phyloP scores from a whole-genome alignment of 2,888 invertebrate species.

The Coenonympha glycerion region DNA sequence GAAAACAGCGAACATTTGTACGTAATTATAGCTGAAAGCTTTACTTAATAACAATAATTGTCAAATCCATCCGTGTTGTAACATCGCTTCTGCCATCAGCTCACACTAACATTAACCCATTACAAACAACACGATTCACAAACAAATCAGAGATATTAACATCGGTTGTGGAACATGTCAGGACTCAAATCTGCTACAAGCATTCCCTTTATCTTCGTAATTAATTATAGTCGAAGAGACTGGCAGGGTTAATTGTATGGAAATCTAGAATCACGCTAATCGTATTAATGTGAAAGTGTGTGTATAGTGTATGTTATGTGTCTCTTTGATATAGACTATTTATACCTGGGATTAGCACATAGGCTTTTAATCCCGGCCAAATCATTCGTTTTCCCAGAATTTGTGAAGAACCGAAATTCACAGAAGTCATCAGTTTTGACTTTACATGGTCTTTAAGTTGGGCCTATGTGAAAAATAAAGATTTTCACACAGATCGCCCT shows the following conservation, averaged over 20 bases:
- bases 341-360: too few relatives aligned
- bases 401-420: too few relatives aligned
- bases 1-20: background rate
- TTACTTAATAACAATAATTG: background rate
- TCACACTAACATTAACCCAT: background rate
- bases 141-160: slow-evolving; percentile 1
- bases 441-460: too few relatives aligned
- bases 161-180: background rate
- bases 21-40: background rate
- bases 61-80: background rate
- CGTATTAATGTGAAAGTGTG: too few relatives aligned
- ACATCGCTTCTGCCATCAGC: background rate
- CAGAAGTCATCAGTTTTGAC: too few relatives aligned
- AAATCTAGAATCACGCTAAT: background rate
- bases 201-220: background rate
- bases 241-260: background rate
- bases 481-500: too few relatives aligned
- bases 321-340: too few relatives aligned
- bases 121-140: background rate
- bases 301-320: too few relatives aligned
- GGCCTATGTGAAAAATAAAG: too few relatives aligned
- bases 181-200: background rate
- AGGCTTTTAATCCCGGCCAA: too few relatives aligned
- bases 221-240: background rate
- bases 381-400: too few relatives aligned